These are phyloP conservation scores for Vanacampus margaritifer DNA, from an alignment of 2,113 vertebrate species.

Conservation along the genomic window DNA sequence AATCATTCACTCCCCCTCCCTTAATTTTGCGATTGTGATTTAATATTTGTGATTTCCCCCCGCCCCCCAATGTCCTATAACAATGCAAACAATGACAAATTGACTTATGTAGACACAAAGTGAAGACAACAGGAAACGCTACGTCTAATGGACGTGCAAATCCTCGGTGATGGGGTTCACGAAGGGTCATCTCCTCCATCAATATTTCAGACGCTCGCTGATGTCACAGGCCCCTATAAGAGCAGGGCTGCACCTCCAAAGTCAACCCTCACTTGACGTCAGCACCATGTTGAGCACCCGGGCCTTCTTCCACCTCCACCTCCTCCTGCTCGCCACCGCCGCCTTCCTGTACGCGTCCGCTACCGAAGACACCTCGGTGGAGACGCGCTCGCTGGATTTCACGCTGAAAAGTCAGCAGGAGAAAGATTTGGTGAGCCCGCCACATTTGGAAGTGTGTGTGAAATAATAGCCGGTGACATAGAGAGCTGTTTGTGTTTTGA, in stretches of 20 bases:
- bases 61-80: too few species aligned
- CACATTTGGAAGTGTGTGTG: background rate
- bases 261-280: constrained; percentile 6
- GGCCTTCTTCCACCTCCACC: constrained; percentile 29
- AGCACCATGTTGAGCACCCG: constrained; percentile 58
- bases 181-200: constrained; percentile 29
- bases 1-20: too few species aligned
- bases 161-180: constrained; percentile 29
- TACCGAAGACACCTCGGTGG: constrained; percentile 54
- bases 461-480: background rate
- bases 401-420: constrained; percentile 60
- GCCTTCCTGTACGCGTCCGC: constrained; percentile 42
- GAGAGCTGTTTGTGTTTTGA: background rate
- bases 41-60: too few species aligned
- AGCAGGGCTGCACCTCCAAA: background rate
- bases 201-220: constrained; percentile 63
- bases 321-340: constrained; percentile 33
- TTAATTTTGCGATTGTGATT: too few species aligned
- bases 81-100: too few species aligned
- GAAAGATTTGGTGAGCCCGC: constrained; percentile 61
- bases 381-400: constrained; percentile 64
- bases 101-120: too few species aligned
- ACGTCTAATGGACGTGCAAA: constrained; percentile 15
- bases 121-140: background rate
- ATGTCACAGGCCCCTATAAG: constrained; percentile 59